Percentiles rank a stretch among this genome's conserved stretches.
Conservation (phyloP, 2,113 vertebrate genomes). For the Phalacrocorax carbo region DNA sequence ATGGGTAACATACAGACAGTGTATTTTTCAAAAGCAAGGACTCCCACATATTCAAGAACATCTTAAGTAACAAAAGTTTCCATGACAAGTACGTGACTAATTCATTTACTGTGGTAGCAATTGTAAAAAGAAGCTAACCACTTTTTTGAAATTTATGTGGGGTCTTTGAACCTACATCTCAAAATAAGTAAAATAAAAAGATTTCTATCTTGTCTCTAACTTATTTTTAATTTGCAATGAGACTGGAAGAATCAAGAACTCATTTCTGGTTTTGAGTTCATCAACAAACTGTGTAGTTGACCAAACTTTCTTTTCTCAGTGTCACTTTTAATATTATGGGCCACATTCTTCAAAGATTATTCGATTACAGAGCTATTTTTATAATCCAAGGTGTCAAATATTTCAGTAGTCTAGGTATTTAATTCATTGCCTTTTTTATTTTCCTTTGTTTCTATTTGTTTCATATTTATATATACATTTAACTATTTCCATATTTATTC, state of each 20-base stretch:
- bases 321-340: background rate
- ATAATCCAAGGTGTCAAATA: background rate
- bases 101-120: background rate
- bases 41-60: background rate
- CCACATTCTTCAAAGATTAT: background rate
- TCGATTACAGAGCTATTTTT: background rate
- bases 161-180: background rate
- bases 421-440: background rate
- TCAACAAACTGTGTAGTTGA: background rate
- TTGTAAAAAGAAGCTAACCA: background rate
- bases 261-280: background rate
- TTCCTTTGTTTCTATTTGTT: background rate
- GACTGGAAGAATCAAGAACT: background rate
- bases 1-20: background rate
- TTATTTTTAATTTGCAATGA: background rate
- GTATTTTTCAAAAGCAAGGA: background rate
- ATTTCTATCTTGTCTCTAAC: background rate
- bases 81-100: background rate
- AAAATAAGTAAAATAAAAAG: background rate
- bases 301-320: background rate
- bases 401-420: background rate
- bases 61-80: background rate
- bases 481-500: background rate
- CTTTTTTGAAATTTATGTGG: background rate
- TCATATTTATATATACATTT: background rate